These are phyloP conservation scores for Portunus trituberculatus DNA, from an alignment of 1,140 invertebrate genomes.

Conservation along the genomic window DNA sequence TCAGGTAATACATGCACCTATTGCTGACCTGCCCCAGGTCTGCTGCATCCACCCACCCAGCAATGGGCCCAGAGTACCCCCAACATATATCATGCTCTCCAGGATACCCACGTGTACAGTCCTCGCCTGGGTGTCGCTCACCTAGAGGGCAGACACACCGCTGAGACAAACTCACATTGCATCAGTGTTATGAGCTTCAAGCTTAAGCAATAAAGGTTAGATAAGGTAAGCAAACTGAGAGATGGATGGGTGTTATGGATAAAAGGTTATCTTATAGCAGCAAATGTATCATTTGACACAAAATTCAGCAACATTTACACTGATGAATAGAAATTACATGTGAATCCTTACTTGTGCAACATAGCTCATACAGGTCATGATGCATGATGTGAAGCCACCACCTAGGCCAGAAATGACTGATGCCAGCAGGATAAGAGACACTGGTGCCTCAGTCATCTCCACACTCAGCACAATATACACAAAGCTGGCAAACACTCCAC, in stretches of 20 bases:
- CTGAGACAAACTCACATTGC: no score
- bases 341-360: constrained; percentile 79
- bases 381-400: constrained; percentile 81
- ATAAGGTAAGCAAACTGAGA: no score
- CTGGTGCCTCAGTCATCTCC: constrained; percentile 78
- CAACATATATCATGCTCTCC: constrained; percentile 82
- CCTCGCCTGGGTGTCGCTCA: constrained; percentile 75
- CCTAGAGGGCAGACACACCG: constrained; percentile 13
- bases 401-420: constrained; percentile 80
- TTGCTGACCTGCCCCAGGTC: constrained; percentile 78
- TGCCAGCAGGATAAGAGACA: constrained; percentile 80
- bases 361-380: constrained; percentile 82
- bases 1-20: not conserved
- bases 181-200: no score
- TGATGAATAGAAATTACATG: no score
- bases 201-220: no score
- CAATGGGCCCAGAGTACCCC: constrained; percentile 81
- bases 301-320: no score
- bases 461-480: constrained; percentile 80
- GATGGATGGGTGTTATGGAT: no score
- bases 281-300: no score
- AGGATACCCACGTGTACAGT: constrained; percentile 81
- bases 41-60: constrained; percentile 80
- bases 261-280: no score
- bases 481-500: constrained; percentile 78